phyloP scores from a whole-genome alignment of 64 coral and sea anemone species.

The Acropora yongei region DNA sequence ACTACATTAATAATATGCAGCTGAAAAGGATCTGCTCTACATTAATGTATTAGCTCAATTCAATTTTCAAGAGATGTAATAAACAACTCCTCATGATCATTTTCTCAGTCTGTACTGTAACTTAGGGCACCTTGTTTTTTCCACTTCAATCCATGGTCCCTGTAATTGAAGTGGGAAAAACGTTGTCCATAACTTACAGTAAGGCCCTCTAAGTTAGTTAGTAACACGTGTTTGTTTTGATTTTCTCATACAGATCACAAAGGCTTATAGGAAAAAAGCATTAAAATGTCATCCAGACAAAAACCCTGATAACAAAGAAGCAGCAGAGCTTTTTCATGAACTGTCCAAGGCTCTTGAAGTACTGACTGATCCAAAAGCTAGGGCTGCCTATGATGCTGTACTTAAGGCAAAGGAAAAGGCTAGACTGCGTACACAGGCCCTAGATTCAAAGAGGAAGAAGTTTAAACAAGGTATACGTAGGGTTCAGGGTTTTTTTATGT shows the following conservation, averaged over 20 bases:
- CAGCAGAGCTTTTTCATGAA: constrained; percentile 93
- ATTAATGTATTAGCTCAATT: too few relatives aligned
- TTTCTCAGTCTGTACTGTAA: too few relatives aligned
- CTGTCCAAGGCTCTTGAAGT: constrained; percentile 97
- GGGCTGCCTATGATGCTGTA: constrained; percentile 83
- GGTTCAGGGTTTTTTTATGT: not conserved
- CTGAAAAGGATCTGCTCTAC: too few relatives aligned
- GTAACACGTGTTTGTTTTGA: not conserved
- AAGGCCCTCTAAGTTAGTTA: too few relatives aligned
- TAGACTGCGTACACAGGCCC: constrained; percentile 78
- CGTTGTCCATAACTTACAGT: too few relatives aligned
- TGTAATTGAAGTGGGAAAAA: too few relatives aligned
- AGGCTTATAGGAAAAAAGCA: constrained; percentile 89
- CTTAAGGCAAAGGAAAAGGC: constrained; percentile 92
- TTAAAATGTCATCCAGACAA: constrained; percentile 92
- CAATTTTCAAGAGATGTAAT: too few relatives aligned
- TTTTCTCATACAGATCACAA: constrained; percentile 67
- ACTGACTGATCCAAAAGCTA: constrained; percentile 90
- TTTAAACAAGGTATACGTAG: constrained; percentile 87
- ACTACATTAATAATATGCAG: too few relatives aligned
- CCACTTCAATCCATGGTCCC: too few relatives aligned
- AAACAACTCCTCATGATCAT: too few relatives aligned
- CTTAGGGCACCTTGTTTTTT: too few relatives aligned
- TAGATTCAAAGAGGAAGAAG: constrained; percentile 94
- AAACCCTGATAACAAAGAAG: constrained; percentile 82